Evolutionary conservation across 2,888 invertebrate genomes (phyloP).

Genomic region (Clunio marinus): DNA sequence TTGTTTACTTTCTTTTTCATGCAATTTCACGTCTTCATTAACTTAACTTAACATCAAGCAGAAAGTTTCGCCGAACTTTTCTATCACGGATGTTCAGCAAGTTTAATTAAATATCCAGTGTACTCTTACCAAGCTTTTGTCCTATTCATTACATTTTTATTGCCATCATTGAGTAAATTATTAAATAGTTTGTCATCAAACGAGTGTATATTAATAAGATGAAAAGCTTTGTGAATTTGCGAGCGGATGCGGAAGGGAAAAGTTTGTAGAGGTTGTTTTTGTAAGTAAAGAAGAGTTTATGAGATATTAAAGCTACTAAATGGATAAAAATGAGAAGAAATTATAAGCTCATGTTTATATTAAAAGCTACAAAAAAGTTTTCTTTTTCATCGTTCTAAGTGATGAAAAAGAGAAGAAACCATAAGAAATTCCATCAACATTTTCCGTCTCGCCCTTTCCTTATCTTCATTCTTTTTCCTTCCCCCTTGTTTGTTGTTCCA

Average conservation of each 20-base stretch:
- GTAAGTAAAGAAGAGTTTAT: background rate
- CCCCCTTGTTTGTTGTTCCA: background rate
- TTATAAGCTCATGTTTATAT: too few species aligned
- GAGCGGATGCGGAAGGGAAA: background rate
- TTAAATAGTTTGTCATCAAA: slow-evolving; percentile 29
- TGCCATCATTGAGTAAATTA: slow-evolving; percentile 25
- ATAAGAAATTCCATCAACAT: too few species aligned
- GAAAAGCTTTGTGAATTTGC: slow-evolving; percentile 33
- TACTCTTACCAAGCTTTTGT: slow-evolving; percentile 16
- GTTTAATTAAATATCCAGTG: slow-evolving; percentile 38
- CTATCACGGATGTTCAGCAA: slow-evolving; percentile 34
- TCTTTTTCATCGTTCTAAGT: background rate
- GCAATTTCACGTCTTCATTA: slow-evolving; percentile 18
- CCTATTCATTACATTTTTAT: slow-evolving; percentile 30
- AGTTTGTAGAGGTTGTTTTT: slow-evolving; percentile 4
- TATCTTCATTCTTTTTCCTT: background rate
- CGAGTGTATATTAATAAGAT: slow-evolving; percentile 37
- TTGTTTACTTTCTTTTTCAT: slow-evolving; percentile 28
- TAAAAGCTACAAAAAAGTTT: background rate
- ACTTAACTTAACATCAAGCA: background rate
- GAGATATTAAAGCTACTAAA: background rate
- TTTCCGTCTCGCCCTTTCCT: background rate
- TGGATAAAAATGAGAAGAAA: background rate
- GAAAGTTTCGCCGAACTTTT: slow-evolving; percentile 39
- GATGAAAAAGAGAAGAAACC: too few species aligned